phyloP scores from a whole-genome alignment of 1,140 invertebrate genomes.

The Limonius californicus region DNA sequence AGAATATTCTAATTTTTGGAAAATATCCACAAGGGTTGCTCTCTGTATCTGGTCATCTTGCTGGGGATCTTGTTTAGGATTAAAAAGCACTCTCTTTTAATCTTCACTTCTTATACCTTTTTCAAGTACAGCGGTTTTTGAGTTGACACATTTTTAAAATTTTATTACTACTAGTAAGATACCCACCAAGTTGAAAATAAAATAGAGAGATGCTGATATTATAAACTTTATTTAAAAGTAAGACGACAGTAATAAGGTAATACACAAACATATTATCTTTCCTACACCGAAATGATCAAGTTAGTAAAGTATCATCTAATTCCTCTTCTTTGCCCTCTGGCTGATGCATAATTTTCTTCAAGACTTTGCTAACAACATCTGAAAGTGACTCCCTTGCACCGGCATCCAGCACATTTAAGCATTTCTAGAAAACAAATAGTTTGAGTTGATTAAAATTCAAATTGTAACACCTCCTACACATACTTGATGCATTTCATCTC shows the following conservation, averaged over 20 bases:
- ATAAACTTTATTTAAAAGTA: slow-evolving; percentile 1
- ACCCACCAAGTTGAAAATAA: not conserved
- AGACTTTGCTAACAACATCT: slow-evolving; percentile 83
- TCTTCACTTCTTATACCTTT: too few relatives aligned
- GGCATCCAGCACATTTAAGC: slow-evolving; percentile 70
- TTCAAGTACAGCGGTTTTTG: too few relatives aligned
- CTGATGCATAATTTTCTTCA: slow-evolving; percentile 69
- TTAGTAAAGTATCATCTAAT: slow-evolving; percentile 85
- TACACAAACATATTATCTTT: not conserved
- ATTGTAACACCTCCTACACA: too few relatives aligned
- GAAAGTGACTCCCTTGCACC: slow-evolving; percentile 83
- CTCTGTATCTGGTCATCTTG: too few relatives aligned
- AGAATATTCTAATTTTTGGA: too few relatives aligned
- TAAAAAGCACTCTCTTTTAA: too few relatives aligned
- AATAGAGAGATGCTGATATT: not conserved
- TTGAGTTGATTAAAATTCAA: too few relatives aligned
- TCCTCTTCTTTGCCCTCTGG: slow-evolving; percentile 83
- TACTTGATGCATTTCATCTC: slow-evolving; percentile 74
- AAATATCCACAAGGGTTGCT: too few relatives aligned
- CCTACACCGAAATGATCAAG: slow-evolving; percentile 52
- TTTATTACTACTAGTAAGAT: too few relatives aligned
- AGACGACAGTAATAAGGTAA: not conserved
- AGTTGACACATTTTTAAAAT: too few relatives aligned
- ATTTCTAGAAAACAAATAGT: slow-evolving; percentile 57
- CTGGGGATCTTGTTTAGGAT: too few relatives aligned